Percentiles rank a stretch among this genome's conserved stretches.
Evolutionary conservation across 2,113 vertebrate genomes (phyloP).

Genomic region (Toxotes jaculatrix): DNA sequence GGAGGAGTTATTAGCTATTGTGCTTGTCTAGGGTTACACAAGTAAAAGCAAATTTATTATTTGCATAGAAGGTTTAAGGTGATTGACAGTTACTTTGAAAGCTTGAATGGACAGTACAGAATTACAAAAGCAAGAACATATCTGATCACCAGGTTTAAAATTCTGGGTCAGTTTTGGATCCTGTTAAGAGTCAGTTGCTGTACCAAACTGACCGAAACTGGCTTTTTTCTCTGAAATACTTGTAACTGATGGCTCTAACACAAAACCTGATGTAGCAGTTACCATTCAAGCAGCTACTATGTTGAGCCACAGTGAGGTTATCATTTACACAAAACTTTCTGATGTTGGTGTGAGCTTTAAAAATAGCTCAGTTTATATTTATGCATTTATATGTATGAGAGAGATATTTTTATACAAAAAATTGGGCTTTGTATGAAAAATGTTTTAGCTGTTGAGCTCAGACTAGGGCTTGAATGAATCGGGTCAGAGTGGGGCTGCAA

Average conservation of each 20-base stretch:
- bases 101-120: neutral
- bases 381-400: neutral
- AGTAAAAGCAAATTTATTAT: conserved; percentile 3
- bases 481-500: neutral
- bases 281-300: no score
- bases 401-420: neutral
- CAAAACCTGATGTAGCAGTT: neutral
- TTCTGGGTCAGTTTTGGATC: neutral
- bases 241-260: neutral
- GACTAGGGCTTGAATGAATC: neutral
- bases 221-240: no score
- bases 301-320: neutral
- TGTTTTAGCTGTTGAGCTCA: neutral
- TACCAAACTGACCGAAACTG: neutral
- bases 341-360: conserved; percentile 1
- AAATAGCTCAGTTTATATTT: neutral
- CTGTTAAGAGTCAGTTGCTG: neutral
- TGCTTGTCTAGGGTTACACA: neutral
- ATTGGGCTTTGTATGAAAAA: neutral
- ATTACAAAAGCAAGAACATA: neutral
- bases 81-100: neutral
- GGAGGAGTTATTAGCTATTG: neutral
- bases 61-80: neutral
- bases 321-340: neutral
- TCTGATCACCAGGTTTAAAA: neutral